Conservation (phyloP, 2,113 vertebrate species). For the Caracal caracal region DNA sequence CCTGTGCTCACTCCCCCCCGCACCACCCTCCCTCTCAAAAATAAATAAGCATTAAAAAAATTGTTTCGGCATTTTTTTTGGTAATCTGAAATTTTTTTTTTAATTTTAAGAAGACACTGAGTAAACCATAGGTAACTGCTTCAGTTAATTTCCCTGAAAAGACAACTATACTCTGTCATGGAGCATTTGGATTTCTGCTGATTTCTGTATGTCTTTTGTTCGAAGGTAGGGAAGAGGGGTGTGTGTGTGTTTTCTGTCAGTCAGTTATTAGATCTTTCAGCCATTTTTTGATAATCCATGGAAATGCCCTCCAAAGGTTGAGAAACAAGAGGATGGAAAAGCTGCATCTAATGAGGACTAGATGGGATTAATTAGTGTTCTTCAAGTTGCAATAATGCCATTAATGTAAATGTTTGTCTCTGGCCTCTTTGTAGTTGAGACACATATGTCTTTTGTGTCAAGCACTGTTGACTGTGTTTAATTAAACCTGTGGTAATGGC, state of each 20-base stretch:
- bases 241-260: not conserved
- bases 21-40: no score
- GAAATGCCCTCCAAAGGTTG: not conserved
- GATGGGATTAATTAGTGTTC: not conserved
- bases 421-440: not conserved
- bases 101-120: not conserved
- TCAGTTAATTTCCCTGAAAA: not conserved
- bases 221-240: not conserved
- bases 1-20: no score
- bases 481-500: not conserved
- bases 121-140: not conserved
- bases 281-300: not conserved
- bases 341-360: not conserved
- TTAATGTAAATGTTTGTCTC: constrained; percentile 24
- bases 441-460: not conserved
- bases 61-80: constrained; percentile 25
- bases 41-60: no score
- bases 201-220: not conserved
- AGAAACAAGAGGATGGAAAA: not conserved
- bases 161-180: not conserved
- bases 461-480: not conserved
- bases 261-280: not conserved
- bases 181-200: not conserved
- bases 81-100: not conserved
- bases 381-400: not conserved